Base-by-base conservation (phyloP, 2,113 vertebrate genomes). In the Oncorhynchus keta region DNA sequence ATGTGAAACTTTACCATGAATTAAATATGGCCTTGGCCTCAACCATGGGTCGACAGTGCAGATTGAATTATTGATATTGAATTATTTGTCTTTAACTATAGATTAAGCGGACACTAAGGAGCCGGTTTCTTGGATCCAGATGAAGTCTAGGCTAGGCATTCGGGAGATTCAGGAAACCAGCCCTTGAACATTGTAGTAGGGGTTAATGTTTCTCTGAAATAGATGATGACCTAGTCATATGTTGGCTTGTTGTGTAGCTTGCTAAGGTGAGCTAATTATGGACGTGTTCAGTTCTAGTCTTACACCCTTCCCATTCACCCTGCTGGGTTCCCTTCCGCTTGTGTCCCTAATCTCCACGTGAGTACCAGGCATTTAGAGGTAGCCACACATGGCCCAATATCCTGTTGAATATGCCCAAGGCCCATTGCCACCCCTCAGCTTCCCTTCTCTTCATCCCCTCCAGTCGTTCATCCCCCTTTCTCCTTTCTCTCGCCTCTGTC, bases 31-130 rank as follows among this genome's bases (percentile, higher is more conserved):
- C 62, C 62, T 24, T 74, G 72, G n/a, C n/a, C 72, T 74, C 16
- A 61, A 48, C 66, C 51, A 28, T 16, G 75, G 57, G 22, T 20
- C 24, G 55, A 11, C 51, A 28, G 51, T 39, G 39, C 49, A 3
- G n/a, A 28, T 24, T 79, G 49, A 79, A 79, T 79, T 68, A 79
- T 79, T 79, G 35, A 79, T 66, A 62, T 6, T 28, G 28, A 62
- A 62, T 22, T 22, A n/a, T 62, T 62, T 13, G n/a, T 22, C 59
- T 62, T 62, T 57, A 45, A 45, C 39, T 45, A 45, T 45, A 11
- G 39, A 11, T 45, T 45, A 11, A 45, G 9, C 9, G 11, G 39
- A 45, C 9, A 11, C 39, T 45, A 45, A 45, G 13, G 51, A 18
- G 13, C 2, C 51, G 51, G 14, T 55, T 14, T 55, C 51, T 45